Percentiles rank a stretch among this genome's conserved stretches.
Evolutionary conservation across 2,888 invertebrate genomes (phyloP).

Genomic region (Oscheius onirici): DNA sequence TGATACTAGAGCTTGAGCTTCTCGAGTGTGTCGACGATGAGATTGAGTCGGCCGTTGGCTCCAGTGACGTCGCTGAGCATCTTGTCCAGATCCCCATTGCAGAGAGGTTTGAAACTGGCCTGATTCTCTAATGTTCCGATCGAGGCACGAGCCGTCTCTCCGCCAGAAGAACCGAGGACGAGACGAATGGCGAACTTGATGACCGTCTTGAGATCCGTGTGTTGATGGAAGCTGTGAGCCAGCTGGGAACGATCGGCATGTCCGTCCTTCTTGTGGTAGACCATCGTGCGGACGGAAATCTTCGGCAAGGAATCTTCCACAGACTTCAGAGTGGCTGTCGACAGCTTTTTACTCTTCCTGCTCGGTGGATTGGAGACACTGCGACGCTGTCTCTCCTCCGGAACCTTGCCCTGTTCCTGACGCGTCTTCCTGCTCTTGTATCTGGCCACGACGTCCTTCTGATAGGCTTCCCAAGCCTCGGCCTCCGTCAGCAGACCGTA

Average conservation of each 20-base stretch:
- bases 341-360: not conserved
- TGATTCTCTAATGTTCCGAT: constrained; percentile 5
- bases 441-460: not conserved
- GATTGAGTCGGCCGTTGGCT: constrained; percentile 1
- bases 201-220: not conserved
- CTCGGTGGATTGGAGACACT: constrained; percentile 12
- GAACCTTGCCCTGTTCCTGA: not conserved
- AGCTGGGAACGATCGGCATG: not conserved
- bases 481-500: not conserved
- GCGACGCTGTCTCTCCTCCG: not conserved
- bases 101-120: not conserved
- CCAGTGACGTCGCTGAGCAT: not conserved
- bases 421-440: not conserved
- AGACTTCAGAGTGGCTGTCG: not conserved
- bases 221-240: not conserved
- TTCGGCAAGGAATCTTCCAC: not conserved
- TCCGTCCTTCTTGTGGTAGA: constrained; percentile 8
- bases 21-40: constrained; percentile 5
- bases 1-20: constrained; percentile 1
- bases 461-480: not conserved
- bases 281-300: constrained; percentile 1
- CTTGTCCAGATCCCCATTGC: not conserved
- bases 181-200: not conserved
- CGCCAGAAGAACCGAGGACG: not conserved
- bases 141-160: not conserved